phyloP scores from a whole-genome alignment of 2,797 vertebrate species.

The Tachyglossus aculeatus region DNA sequence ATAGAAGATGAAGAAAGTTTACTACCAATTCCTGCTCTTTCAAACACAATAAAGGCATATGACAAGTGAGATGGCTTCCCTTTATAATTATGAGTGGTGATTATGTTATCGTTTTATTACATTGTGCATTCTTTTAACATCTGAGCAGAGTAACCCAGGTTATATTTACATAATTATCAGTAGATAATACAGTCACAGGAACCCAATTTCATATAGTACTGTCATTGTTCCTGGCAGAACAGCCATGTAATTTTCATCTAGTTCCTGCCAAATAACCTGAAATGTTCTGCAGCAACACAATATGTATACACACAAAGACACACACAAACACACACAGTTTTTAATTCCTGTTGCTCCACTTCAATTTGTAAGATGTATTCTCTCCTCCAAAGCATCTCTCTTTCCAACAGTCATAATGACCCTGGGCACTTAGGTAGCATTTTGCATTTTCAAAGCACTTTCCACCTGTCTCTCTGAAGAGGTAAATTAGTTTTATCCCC shows the following conservation, averaged over 20 bases:
- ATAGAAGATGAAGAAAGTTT: no score
- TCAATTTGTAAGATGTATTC: neutral
- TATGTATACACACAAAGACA: no score
- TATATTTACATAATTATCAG: conserved; percentile 29
- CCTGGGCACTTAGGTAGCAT: neutral
- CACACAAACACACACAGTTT: no score
- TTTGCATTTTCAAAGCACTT: neutral
- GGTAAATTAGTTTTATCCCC: no score
- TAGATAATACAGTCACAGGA: neutral
- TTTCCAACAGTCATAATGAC: neutral
- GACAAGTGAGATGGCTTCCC: no score
- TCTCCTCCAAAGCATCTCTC: neutral
- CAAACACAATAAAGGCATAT: no score
- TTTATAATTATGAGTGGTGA: conserved; percentile 37
- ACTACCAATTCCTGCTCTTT: no score
- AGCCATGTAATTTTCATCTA: neutral
- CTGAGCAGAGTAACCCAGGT: neutral
- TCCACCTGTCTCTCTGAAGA: neutral
- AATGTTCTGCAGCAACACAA: neutral
- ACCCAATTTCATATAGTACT: neutral
- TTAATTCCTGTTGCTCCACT: neutral
- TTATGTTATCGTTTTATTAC: conserved; percentile 18
- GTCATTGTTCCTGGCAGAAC: neutral
- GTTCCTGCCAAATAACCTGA: neutral
- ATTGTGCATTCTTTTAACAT: neutral